These are phyloP conservation scores for Brevimyrus niger DNA, from an alignment of 2,113 vertebrate genomes.

Conservation along the genomic window DNA sequence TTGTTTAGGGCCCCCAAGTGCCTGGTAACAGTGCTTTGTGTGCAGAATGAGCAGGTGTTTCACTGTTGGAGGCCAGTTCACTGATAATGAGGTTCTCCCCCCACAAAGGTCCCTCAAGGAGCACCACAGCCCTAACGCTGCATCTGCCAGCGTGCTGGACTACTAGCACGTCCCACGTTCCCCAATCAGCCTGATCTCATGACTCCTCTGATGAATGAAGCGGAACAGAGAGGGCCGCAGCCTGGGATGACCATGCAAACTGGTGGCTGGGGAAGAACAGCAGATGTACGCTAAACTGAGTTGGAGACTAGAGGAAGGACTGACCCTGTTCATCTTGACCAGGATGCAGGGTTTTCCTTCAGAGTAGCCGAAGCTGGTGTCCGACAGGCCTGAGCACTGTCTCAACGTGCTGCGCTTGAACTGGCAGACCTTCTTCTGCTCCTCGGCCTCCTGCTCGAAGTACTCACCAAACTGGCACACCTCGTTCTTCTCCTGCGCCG, in stretches of 20 bases:
- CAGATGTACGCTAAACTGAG: neutral
- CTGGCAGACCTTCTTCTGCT: constrained; percentile 66
- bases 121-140: neutral
- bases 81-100: neutral
- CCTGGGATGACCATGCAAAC: neutral
- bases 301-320: constrained; percentile 28
- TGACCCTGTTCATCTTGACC: constrained; percentile 91
- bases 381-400: constrained; percentile 70
- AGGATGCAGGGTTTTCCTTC: constrained; percentile 77
- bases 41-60: neutral
- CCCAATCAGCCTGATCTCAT: neutral
- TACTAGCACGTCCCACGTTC: neutral
- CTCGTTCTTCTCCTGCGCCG: constrained; percentile 68
- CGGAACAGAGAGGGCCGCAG: neutral
- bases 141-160: neutral
- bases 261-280: neutral
- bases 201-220: neutral
- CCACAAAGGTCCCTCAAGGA: neutral
- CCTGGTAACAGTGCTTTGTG: neutral
- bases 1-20: neutral
- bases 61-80: neutral
- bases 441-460: constrained; percentile 53
- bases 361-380: constrained; percentile 70
- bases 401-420: constrained; percentile 68
- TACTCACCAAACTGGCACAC: constrained; percentile 57